Conservation (phyloP, 2,113 vertebrate species). For the Sapayoa aenigma region DNA sequence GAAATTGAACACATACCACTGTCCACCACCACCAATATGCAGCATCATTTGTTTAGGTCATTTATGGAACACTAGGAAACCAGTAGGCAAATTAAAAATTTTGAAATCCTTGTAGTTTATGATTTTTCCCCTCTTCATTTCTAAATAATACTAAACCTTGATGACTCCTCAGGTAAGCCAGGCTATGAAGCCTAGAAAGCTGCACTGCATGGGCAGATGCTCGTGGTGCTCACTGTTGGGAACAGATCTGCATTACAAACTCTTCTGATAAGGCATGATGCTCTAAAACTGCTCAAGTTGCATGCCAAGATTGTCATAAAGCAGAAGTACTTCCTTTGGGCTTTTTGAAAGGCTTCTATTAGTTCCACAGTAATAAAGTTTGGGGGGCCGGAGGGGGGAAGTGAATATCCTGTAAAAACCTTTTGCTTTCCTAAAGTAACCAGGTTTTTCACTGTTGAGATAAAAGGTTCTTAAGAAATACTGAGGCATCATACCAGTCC, state of each 20-base stretch:
- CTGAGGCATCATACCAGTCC: background rate
- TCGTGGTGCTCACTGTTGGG: fast-evolving
- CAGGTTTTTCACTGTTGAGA: background rate
- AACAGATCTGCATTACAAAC: background rate
- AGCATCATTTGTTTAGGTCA: background rate
- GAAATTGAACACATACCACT: background rate
- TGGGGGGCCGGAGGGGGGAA: fast-evolving
- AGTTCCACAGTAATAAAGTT: background rate
- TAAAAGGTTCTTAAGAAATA: background rate
- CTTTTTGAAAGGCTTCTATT: background rate
- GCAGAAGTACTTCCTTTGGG: background rate
- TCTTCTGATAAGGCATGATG: too few relatives aligned
- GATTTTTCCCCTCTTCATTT: background rate
- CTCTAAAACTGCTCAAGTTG: background rate
- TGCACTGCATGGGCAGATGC: fast-evolving
- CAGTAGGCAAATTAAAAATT: fast-evolving
- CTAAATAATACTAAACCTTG: background rate
- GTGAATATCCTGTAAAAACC: background rate
- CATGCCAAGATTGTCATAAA: background rate
- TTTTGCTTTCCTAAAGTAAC: background rate
- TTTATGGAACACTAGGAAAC: background rate
- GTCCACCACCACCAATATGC: background rate
- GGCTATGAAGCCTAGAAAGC: background rate
- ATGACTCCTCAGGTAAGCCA: background rate
- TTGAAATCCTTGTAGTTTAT: background rate